A percentile compares a stretch with the other conserved stretches of the same genome.
Evolutionary conservation across 2,888 invertebrate genomes (phyloP).

Genomic region (Heterodera filipjevi): DNA sequence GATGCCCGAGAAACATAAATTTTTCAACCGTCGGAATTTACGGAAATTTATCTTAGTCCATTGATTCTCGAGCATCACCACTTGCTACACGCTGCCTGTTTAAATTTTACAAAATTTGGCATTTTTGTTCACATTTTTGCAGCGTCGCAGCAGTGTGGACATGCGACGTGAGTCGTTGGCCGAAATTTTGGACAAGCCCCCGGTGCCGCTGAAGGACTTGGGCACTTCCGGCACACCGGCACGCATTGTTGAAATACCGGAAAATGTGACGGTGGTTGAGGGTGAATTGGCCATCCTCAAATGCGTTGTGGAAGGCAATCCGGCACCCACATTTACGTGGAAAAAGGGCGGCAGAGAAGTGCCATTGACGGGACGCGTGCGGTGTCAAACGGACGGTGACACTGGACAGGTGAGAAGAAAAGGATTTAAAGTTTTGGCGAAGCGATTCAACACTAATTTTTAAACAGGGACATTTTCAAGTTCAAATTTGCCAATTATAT

Average conservation of each 20-base stretch:
- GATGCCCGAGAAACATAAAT: no score
- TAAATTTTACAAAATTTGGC: no score
- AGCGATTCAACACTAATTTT: no score
- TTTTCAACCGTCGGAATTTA: no score
- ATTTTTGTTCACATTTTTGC: slow-evolving; percentile 36
- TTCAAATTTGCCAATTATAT: no score
- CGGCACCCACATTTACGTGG: slow-evolving; percentile 81
- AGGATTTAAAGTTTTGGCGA: not conserved
- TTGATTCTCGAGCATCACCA: not conserved
- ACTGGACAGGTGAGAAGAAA: slow-evolving; percentile 70
- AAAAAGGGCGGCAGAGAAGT: slow-evolving; percentile 69
- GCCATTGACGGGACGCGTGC: slow-evolving; percentile 82
- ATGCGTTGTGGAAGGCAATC: slow-evolving; percentile 89
- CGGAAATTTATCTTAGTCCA: no score
- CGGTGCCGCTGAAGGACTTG: slow-evolving; percentile 79
- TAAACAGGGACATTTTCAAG: no score
- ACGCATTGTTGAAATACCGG: slow-evolving; percentile 86
- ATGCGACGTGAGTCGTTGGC: slow-evolving; percentile 76
- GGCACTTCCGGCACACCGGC: slow-evolving; percentile 73
- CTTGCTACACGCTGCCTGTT: no score
- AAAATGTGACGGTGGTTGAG: slow-evolving; percentile 94
- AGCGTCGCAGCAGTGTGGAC: slow-evolving; percentile 84
- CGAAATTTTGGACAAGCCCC: slow-evolving; percentile 60
- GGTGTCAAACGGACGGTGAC: slow-evolving; percentile 83
- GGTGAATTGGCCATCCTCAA: slow-evolving; percentile 91